Percentiles rank a stretch among this genome's conserved stretches.
Conservation (phyloP, 1,140 invertebrate genomes). For the Diploscapter pachys region DNA sequence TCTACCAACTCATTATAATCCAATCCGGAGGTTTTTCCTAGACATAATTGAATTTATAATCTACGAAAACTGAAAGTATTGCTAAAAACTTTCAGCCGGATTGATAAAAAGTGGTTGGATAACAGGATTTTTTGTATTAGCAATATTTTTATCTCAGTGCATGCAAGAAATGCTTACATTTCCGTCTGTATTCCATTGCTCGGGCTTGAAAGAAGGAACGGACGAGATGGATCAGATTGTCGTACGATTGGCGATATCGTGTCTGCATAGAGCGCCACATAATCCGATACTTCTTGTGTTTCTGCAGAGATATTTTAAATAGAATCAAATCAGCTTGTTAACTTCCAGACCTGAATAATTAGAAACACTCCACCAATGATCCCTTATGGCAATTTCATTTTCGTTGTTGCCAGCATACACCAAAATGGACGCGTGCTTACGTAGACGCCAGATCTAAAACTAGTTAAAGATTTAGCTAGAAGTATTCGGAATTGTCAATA, state of each 20-base stretch:
- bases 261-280: constrained; percentile 78
- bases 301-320: constrained; percentile 2
- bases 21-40: too few species aligned
- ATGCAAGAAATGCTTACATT: constrained; percentile 45
- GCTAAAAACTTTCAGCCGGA: too few species aligned
- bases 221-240: constrained; percentile 65
- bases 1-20: too few species aligned
- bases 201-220: constrained; percentile 82
- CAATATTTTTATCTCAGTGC: background rate
- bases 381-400: constrained; percentile 80
- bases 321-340: too few species aligned
- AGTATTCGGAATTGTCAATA: too few species aligned
- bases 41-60: too few species aligned
- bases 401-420: constrained; percentile 91
- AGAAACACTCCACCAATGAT: constrained; percentile 42
- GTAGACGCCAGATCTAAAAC: constrained; percentile 70
- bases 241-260: constrained; percentile 69
- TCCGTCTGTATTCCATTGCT: constrained; percentile 79
- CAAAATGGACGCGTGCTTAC: constrained; percentile 82
- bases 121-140: too few species aligned
- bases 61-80: too few species aligned
- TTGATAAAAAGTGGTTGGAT: too few species aligned
- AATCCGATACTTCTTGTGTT: constrained; percentile 66
- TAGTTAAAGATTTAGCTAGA: too few species aligned
- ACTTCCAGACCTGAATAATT: constrained; percentile 33